Evolutionary conservation across 2,797 vertebrate species (phyloP).

Genomic region (Australoheros facetus): DNA sequence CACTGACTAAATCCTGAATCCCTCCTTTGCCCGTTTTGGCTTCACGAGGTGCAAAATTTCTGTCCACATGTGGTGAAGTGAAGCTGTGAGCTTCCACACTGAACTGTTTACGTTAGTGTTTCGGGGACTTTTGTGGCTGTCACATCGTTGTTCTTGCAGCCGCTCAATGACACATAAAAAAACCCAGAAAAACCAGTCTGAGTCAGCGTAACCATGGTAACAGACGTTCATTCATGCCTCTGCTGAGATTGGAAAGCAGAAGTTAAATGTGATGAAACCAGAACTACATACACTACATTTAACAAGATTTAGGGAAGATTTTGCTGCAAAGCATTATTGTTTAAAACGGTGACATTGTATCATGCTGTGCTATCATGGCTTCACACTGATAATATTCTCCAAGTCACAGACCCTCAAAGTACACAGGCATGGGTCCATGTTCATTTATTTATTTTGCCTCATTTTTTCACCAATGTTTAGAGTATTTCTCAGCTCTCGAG

Average conservation of each 20-base stretch:
- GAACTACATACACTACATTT: background rate
- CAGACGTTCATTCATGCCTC: slow-evolving; percentile 4
- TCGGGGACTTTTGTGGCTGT: accelerated
- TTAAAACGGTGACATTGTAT: background rate
- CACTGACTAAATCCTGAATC: too few species aligned
- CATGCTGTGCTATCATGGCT: background rate
- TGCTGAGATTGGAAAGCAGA: background rate
- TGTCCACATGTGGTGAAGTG: too few species aligned
- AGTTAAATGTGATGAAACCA: background rate
- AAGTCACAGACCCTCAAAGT: background rate
- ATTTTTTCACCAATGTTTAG: too few species aligned
- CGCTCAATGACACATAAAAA: background rate
- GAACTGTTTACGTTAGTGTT: background rate
- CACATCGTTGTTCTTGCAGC: background rate
- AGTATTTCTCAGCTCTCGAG: too few species aligned
- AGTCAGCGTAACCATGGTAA: slow-evolving; percentile 1
- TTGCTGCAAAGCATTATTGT: background rate
- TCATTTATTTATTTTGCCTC: too few species aligned
- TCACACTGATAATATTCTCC: background rate
- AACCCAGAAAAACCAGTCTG: background rate
- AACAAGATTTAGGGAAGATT: background rate
- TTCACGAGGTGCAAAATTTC: too few species aligned
- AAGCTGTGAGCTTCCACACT: too few species aligned
- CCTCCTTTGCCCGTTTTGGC: too few species aligned
- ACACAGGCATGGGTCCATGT: background rate